These are phyloP conservation scores for Lasioglossum oenotherae DNA, from an alignment of 2,888 invertebrate species.

Conservation along the genomic window DNA sequence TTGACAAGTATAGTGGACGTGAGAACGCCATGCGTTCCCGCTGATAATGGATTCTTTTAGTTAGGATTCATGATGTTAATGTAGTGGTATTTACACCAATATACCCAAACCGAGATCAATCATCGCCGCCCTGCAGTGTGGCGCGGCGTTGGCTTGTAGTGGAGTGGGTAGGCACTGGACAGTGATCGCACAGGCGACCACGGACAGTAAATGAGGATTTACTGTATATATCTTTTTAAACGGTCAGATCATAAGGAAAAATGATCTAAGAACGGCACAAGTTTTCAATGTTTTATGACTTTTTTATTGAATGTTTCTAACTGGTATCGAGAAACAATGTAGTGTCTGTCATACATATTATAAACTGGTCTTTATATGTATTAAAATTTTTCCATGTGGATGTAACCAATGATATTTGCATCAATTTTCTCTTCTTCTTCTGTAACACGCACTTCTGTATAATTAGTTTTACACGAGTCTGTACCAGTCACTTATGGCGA, in stretches of 20 bases:
- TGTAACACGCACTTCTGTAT: slow-evolving; percentile 49
- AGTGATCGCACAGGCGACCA: too few species aligned
- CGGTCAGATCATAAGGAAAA: slow-evolving; percentile 26
- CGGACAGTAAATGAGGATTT: too few species aligned
- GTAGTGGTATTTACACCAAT: too few species aligned
- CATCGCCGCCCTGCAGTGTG: too few species aligned
- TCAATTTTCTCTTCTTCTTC: slow-evolving; percentile 26
- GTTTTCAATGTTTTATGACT: slow-evolving; percentile 64
- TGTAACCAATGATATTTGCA: slow-evolving; percentile 69
- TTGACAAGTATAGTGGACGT: too few species aligned
- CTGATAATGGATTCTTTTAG: too few species aligned
- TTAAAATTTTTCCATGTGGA: slow-evolving; percentile 73
- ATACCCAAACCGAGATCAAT: too few species aligned
- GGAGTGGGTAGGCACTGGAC: too few species aligned
- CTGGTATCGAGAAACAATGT: slow-evolving; percentile 74
- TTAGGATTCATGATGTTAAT: too few species aligned
- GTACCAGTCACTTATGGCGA: slow-evolving; percentile 59
- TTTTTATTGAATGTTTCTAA: slow-evolving; percentile 76
- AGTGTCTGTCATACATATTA: slow-evolving; percentile 74
- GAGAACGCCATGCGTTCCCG: too few species aligned
- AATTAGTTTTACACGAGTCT: slow-evolving; percentile 48
- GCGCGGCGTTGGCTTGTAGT: too few species aligned
- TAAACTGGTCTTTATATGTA: slow-evolving; percentile 77
- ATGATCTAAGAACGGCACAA: slow-evolving; percentile 31
- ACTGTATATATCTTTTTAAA: background rate